Base-by-base conservation (phyloP, 2,888 invertebrate genomes). In the Oscheius sp. region DNA sequence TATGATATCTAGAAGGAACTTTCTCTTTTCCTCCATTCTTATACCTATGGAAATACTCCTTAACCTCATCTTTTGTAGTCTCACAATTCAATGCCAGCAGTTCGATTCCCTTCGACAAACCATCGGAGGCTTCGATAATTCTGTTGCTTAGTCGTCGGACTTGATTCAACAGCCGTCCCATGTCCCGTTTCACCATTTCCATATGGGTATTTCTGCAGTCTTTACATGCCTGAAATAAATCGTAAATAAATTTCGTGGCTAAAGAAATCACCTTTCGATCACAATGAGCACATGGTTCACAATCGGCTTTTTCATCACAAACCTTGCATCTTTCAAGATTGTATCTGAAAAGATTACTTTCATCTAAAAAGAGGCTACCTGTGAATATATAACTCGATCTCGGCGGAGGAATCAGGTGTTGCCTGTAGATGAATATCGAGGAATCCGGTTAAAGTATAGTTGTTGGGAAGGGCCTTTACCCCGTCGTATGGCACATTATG, bases 141-240 rank as follows among this genome's bases (percentile, higher is more conserved):
- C 86, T 78, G 67, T 77, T 79, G 14, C 82, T 81, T 2, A 86
- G 71, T 12, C 86, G 74, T 63, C 83, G 81, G 26, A 64, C 68
- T 90, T 94, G 93, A 86, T 92, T 93, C 86, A 94, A 92, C 69
- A 94, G 92, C 85, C 94, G 91, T 71, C 91, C 90, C 49, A 95
- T 93, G 89, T 95, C 95, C 69, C 95, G 90, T 80, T 94, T 91
- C 70, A 96, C 89, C 77, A 95, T 94, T 87, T 96, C 95, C 91
- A 94, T 92, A 87, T 97, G 96, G 14, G 94, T 94, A 44, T 87
- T 87, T 87, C 95, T 95, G 89, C 98, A 98, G 86, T 95, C 94
- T 80, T 92, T 64, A 49, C 63, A 68, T 14, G 64, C 62, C 47
- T 61, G 17, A 20, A 17, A 8, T 47, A 8, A 12, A 12, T 47